Base-by-base conservation (phyloP, 2,113 vertebrate species). In the Panthera uncia region DNA sequence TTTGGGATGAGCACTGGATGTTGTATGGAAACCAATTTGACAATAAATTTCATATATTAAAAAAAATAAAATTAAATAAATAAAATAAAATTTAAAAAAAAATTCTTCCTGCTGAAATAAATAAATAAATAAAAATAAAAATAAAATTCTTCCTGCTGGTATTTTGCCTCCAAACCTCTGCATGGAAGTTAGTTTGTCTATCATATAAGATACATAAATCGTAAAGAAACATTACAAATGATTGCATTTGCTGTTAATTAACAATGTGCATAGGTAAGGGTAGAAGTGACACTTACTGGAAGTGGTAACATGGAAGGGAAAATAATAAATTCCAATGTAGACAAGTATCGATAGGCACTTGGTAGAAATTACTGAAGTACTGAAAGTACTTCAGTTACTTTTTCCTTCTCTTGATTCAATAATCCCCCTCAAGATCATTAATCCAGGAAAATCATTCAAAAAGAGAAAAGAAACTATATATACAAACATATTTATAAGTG, bases 391-490 rank as follows among this genome's bases (percentile, higher is more conserved):
- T 94, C 31, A 63, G 33, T 48, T 63, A 57, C 29, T 19, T 71
- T 90, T 93, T 79, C 71, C 55, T 93, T 88, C 33, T n/a, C 36
- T 92, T 94, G 27, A 91, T 63, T 79, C 6, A 86, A 6, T 57
- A 68, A 83, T 68, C 3, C 57, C 55, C 83, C n/a, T 87, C 23
- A 55, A 66, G 14, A 83, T n/a, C 82, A 95, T 81, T 81, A 65
- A n/a, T 55, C 11, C 38, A 73, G 38, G 80, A 96, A 90, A 38
- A 89, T 74, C 50, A 83, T 57, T 97, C 29, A 68, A 74, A 91
- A 45, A 41, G 13, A 94, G 65, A 38, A 96, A 71, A 85, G 81
- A 73, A 63, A 41, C 3, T 80, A 0, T 31, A 11, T 27, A 2
- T 66, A n/a, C 41, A 78, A 38, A 50, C 9, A 15, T 66, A 50